A percentile compares a stretch with the other conserved stretches of the same genome.
Conservation (phyloP, 1,140 invertebrate species). For the Drosophila suzukii region DNA sequence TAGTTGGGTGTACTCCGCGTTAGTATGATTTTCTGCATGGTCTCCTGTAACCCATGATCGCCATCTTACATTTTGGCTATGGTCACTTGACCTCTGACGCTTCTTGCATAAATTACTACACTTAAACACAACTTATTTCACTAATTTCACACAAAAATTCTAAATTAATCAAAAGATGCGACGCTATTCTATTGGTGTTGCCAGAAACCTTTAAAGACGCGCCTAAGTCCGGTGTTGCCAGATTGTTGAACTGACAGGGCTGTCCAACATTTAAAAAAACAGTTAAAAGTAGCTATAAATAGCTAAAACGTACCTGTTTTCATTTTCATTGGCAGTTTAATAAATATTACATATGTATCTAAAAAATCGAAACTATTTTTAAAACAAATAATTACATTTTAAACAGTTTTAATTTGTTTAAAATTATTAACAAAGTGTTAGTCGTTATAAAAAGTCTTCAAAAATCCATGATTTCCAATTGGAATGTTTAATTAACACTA, state of each 20-base stretch:
- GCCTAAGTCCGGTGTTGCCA: neutral
- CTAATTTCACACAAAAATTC: neutral
- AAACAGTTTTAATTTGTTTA: too few relatives aligned
- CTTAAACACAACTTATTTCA: neutral
- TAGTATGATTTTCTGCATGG: neutral
- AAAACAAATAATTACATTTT: too few relatives aligned
- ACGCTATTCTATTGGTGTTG: conserved; percentile 1
- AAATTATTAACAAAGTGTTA: too few relatives aligned
- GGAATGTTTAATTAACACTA: too few relatives aligned
- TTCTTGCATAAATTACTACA: neutral
- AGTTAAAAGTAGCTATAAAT: neutral
- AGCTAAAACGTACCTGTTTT: neutral
- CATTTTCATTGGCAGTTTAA: too few relatives aligned
- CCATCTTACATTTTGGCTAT: neutral
- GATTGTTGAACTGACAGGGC: neutral
- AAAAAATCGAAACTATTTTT: too few relatives aligned
- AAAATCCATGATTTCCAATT: too few relatives aligned
- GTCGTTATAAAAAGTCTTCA: too few relatives aligned
- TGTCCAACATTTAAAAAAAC: neutral
- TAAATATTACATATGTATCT: too few relatives aligned
- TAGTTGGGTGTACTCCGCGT: neutral
- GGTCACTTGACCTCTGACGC: neutral
- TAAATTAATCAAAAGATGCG: conserved; percentile 1
- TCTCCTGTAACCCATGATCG: neutral
- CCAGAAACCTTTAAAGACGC: neutral